phyloP scores from a whole-genome alignment of 1,140 invertebrate species.

The Lasioglossum baleicum region DNA sequence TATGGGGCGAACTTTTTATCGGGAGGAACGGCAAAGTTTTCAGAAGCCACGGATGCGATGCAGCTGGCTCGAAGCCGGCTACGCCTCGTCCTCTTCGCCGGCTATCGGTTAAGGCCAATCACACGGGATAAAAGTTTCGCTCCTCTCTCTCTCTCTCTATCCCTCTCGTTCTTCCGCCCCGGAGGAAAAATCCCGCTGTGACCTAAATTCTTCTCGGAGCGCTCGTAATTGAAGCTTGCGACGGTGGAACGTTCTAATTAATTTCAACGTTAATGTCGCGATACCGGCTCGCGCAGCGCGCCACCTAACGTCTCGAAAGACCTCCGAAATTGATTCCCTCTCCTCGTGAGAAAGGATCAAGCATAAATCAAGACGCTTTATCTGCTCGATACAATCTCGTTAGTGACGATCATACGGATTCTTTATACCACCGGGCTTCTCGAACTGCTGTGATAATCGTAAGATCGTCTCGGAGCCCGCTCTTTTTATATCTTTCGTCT shows the following conservation, averaged over 20 bases:
- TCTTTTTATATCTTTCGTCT: background rate
- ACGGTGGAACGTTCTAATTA: constrained; percentile 2
- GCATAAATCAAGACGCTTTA: background rate
- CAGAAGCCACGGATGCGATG: constrained; percentile 40
- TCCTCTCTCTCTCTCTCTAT: background rate
- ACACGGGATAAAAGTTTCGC: constrained; percentile 28
- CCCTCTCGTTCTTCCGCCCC: background rate
- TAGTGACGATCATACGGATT: background rate
- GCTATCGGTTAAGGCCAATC: constrained; percentile 35
- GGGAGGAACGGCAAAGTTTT: constrained; percentile 30
- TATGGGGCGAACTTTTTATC: constrained; percentile 46
- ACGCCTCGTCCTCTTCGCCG: constrained; percentile 2
- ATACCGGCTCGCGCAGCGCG: no score
- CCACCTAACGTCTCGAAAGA: background rate
- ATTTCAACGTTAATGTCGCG: constrained; percentile 15
- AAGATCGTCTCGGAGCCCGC: background rate
- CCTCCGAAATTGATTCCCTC: background rate
- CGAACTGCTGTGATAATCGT: background rate
- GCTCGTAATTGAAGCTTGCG: background rate
- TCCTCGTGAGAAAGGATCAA: background rate
- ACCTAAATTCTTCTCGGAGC: constrained; percentile 13
- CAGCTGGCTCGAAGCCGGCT: constrained; percentile 8
- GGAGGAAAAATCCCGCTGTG: background rate
- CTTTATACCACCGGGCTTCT: background rate
- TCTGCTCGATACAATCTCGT: background rate